Percentiles rank a stretch among this genome's conserved stretches.
Evolutionary conservation across 2,113 vertebrate species (phyloP).

Genomic region (Symphodus melops): DNA sequence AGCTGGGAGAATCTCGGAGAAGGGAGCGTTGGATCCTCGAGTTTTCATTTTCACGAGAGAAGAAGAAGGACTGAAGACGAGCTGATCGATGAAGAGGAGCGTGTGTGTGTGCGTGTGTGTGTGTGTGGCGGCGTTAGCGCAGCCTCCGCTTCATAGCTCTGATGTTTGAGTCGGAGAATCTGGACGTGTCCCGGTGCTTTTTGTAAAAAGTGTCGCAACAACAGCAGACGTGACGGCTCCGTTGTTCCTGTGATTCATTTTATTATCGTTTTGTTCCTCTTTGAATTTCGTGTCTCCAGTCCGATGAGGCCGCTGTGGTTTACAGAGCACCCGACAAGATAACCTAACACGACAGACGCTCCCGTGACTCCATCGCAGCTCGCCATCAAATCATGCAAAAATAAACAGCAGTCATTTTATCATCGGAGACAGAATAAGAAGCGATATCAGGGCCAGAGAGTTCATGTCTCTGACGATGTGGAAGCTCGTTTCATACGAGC

Average conservation of each 20-base stretch:
- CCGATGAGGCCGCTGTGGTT: conserved; percentile 16
- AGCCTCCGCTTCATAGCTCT: neutral
- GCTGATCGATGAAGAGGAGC: neutral
- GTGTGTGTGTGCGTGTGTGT: neutral
- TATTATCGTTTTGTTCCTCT: neutral
- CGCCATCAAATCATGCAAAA: neutral
- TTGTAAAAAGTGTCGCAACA: neutral
- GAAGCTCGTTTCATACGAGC: neutral
- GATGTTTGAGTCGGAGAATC: neutral
- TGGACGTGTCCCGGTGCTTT: neutral
- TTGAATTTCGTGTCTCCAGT: neutral
- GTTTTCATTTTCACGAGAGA: neutral
- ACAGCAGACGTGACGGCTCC: neutral
- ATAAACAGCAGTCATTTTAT: neutral
- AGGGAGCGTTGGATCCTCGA: neutral
- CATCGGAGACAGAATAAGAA: neutral
- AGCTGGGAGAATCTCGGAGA: conserved; percentile 1
- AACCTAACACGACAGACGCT: neutral
- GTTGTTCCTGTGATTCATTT: neutral
- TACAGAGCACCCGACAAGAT: neutral
- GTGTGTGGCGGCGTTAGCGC: neutral
- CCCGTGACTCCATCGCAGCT: too few relatives aligned
- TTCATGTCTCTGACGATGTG: too few relatives aligned
- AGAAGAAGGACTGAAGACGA: neutral
- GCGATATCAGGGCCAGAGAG: neutral